These are phyloP conservation scores for Microcebus griseorufus DNA, from an alignment of 2,113 vertebrate genomes.

Conservation along the genomic window DNA sequence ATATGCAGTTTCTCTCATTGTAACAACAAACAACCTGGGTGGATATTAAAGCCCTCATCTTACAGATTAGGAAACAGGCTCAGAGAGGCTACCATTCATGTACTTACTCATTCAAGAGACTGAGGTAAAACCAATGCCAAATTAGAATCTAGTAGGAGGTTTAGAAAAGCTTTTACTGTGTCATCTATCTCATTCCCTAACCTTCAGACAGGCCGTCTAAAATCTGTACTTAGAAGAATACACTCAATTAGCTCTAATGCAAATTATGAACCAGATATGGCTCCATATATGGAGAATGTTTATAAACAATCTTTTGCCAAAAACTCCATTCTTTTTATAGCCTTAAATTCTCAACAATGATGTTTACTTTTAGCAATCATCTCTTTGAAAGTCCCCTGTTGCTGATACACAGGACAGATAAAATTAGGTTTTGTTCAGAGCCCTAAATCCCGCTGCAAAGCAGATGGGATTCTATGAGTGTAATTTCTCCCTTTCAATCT, in stretches of 20 bases:
- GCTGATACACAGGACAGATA: neutral
- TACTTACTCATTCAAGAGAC: neutral
- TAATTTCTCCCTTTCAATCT: slow-evolving; percentile 57
- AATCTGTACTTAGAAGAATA: neutral
- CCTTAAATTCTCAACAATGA: slow-evolving; percentile 34
- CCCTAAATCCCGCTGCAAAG: slow-evolving; percentile 14
- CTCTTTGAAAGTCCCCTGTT: slow-evolving; percentile 39
- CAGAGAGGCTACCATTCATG: neutral
- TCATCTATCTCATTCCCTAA: neutral
- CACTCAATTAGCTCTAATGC: neutral
- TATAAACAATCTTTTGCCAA: slow-evolving; percentile 40
- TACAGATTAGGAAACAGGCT: neutral
- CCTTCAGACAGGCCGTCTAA: neutral
- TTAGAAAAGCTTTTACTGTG: neutral
- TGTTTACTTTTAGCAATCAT: slow-evolving; percentile 35
- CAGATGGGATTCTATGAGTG: slow-evolving; percentile 49
- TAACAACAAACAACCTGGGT: neutral
- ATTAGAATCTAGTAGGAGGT: neutral
- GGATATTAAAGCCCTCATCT: neutral
- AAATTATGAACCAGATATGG: slow-evolving; percentile 33
- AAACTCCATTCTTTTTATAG: slow-evolving; percentile 48
- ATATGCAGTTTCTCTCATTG: neutral
- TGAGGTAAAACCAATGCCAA: neutral
- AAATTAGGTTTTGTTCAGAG: slow-evolving; percentile 58
- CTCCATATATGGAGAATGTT: slow-evolving; percentile 13